A percentile compares a stretch with the other conserved stretches of the same genome.
Evolutionary conservation across 2,888 invertebrate genomes (phyloP).

Genomic region (Pammene aurita): DNA sequence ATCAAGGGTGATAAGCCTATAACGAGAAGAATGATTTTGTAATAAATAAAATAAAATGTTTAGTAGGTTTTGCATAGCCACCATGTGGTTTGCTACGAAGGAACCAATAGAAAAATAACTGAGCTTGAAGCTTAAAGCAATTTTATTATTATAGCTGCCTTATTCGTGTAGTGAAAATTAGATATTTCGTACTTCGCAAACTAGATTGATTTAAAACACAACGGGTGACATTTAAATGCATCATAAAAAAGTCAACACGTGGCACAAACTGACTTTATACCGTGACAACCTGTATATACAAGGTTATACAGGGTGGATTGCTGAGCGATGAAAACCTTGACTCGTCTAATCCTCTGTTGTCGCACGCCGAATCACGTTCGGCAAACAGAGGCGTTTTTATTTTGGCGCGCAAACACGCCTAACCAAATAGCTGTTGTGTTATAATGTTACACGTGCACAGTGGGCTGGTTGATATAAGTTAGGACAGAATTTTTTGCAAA

Average conservation of each 20-base stretch:
- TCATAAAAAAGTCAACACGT: background rate
- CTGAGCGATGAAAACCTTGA: conserved; percentile 19
- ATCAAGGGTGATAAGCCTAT: too few species aligned
- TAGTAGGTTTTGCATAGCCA: too few species aligned
- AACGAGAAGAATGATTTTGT: too few species aligned
- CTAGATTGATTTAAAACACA: too few species aligned
- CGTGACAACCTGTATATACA: background rate
- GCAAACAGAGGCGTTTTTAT: conserved; percentile 28
- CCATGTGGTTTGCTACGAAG: too few species aligned
- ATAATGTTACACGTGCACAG: conserved; percentile 21
- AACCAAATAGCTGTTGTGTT: conserved; percentile 31
- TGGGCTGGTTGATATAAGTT: conserved; percentile 1
- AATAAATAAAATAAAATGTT: too few species aligned
- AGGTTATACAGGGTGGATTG: background rate
- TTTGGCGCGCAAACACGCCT: conserved; percentile 24
- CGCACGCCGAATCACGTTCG: conserved; percentile 23
- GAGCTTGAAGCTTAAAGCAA: too few species aligned
- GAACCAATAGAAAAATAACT: too few species aligned
- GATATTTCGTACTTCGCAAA: too few species aligned
- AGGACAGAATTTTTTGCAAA: background rate
- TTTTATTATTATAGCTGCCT: too few species aligned
- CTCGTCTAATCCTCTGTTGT: conserved; percentile 10
- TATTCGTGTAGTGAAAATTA: too few species aligned
- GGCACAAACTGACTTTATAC: background rate
- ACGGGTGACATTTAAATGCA: background rate